These are phyloP conservation scores for Diarsia mendica DNA, from an alignment of 2,888 invertebrate species.

Conservation along the genomic window DNA sequence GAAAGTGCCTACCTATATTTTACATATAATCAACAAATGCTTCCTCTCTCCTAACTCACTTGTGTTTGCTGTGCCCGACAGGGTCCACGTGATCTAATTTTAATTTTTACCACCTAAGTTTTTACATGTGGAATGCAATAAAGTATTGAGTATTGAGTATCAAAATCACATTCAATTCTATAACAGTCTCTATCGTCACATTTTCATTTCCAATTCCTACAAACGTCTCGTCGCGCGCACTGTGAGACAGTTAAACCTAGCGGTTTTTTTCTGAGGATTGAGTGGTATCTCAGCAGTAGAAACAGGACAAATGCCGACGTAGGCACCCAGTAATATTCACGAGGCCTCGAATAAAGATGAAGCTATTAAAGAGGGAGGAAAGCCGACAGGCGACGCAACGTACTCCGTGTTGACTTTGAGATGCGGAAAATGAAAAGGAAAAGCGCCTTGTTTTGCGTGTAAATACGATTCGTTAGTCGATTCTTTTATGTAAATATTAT, in stretches of 20 bases:
- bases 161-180: not conserved
- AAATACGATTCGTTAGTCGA: conserved; percentile 77
- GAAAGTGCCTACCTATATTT: too few species aligned
- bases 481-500: conserved; percentile 77
- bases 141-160: too few species aligned
- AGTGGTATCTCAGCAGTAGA: conserved; percentile 57
- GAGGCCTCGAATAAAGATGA: conserved; percentile 75
- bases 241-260: conserved; percentile 30
- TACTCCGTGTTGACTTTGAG: conserved; percentile 74
- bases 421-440: conserved; percentile 75
- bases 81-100: too few species aligned
- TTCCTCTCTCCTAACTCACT: too few species aligned
- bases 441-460: conserved; percentile 73
- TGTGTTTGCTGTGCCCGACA: too few species aligned
- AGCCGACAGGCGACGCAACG: conserved; percentile 72
- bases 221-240: conserved; percentile 6
- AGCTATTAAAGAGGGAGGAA: conserved; percentile 72
- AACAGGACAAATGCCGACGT: conserved; percentile 61
- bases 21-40: too few species aligned
- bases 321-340: conserved; percentile 71
- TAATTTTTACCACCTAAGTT: too few species aligned
- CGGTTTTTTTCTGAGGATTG: conserved; percentile 41
- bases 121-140: too few species aligned
- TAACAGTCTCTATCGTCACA: not conserved
- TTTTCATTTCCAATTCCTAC: conserved; percentile 19